Evolutionary conservation across 1,140 invertebrate species (phyloP), one percentile per base, ranked within the genome.

Genomic region (Drepana arcuata): DNA sequence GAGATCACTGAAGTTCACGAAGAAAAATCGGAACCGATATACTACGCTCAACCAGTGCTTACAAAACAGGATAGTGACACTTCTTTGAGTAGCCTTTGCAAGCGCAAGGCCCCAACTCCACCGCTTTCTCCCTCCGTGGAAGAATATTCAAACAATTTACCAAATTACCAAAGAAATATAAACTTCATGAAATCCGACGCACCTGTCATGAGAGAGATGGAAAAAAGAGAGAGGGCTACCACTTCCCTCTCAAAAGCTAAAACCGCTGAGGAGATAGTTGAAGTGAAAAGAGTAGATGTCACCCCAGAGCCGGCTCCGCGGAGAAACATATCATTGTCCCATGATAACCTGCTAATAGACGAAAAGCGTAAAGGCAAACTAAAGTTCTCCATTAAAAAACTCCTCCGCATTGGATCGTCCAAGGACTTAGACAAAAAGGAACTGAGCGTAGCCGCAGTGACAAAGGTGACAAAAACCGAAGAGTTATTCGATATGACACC

Each of bases 361-460:
- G 87, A 91, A 38, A 89, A 90, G 74, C 89, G 88, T 30, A 91
- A 90, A 84, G 90, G 90, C 7, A 88, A 90, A 52, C 70, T 86
- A 1, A 88, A 90, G 42, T 93, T 93, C 54, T 95, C 92, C 0
- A 83, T 95, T n/a, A 92, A 93, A 54, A 94, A 94, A 54, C 88
- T 95, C 21, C 66, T 95, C 4, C 84, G 93, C 25, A 90, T 95
- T 77, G 91, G 92, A 2, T 87, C 86, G 1, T 89, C 86, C 14
- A 90, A 90, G 54, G 89, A 91, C 30, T 80, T 89, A 27, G 85
- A 88, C 40, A 85, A 88, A 51, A 84, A 84, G 29, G 83, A 84
- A 38, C 27, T 84, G 6, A 81, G 65, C 39, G 54, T 84, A 1
- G 53, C 80, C 3, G 52, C 71, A 3, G 48, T 78, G 2, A 53